Evolutionary conservation across 1,140 invertebrate genomes (phyloP).

Genomic region (Aphaenogaster ashmeadi): DNA sequence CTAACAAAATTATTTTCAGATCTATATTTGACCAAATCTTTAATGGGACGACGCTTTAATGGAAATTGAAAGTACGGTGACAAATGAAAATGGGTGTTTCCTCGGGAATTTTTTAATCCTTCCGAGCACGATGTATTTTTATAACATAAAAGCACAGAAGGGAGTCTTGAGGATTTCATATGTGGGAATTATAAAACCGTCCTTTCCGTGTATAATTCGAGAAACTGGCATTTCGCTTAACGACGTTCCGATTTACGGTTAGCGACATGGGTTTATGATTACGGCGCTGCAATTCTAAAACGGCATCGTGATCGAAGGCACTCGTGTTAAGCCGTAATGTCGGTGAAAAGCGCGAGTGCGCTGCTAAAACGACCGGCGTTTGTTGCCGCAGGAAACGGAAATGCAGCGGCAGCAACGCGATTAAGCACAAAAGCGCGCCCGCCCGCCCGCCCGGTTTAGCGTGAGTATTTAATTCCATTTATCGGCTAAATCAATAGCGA

Average conservation of each 20-base stretch:
- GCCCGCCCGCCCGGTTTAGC: not conserved
- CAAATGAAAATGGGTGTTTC: slow-evolving; percentile 53
- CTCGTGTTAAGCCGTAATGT: slow-evolving; percentile 45
- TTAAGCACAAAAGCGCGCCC: slow-evolving; percentile 60
- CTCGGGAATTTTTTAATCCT: not conserved
- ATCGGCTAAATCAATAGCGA: slow-evolving; percentile 66
- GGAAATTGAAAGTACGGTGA: slow-evolving; percentile 52
- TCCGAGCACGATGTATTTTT: not conserved
- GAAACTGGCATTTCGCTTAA: not conserved
- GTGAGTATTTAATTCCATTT: slow-evolving; percentile 67
- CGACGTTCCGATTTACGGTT: slow-evolving; percentile 5
- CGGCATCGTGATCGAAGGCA: slow-evolving; percentile 51
- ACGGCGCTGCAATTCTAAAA: slow-evolving; percentile 15
- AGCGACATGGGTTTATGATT: slow-evolving; percentile 39
- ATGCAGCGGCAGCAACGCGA: slow-evolving; percentile 50
- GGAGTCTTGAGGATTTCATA: not conserved
- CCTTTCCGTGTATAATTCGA: too few species aligned
- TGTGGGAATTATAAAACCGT: too few species aligned
- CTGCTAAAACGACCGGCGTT: slow-evolving; percentile 45
- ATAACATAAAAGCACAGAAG: not conserved
- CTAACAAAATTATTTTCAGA: too few species aligned
- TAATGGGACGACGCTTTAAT: slow-evolving; percentile 50
- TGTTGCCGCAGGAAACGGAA: slow-evolving; percentile 45
- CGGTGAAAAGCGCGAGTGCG: slow-evolving; percentile 16
- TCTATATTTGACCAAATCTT: not conserved